Evolutionary conservation across 2,888 invertebrate genomes (phyloP).

Genomic region (Steinernema scapterisci): DNA sequence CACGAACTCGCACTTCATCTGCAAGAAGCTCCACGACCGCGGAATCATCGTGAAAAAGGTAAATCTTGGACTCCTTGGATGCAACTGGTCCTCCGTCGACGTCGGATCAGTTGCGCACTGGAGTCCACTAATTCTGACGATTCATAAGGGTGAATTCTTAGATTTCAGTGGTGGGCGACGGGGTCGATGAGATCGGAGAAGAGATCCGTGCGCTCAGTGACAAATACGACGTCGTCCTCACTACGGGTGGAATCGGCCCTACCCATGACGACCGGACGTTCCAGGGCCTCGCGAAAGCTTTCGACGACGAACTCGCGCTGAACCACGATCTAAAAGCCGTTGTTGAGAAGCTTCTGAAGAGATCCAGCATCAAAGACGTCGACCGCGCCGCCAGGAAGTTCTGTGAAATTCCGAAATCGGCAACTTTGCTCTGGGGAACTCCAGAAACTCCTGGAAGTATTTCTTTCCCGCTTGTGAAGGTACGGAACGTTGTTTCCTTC

Average conservation of each 20-base stretch:
- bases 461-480: slow-evolving; percentile 71
- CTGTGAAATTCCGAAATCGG: slow-evolving; percentile 69
- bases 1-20: slow-evolving; percentile 76
- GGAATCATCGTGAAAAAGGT: slow-evolving; percentile 75
- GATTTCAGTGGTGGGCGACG: slow-evolving; percentile 77
- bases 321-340: slow-evolving; percentile 69
- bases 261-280: slow-evolving; percentile 81
- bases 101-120: no score
- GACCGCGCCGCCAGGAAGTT: slow-evolving; percentile 65
- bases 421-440: slow-evolving; percentile 71
- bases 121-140: neutral
- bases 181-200: slow-evolving; percentile 74
- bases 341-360: slow-evolving; percentile 67
- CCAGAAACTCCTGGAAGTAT: slow-evolving; percentile 68
- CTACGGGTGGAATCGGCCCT: slow-evolving; percentile 80
- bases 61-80: slow-evolving; percentile 20
- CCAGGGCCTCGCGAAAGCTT: slow-evolving; percentile 72
- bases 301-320: slow-evolving; percentile 68
- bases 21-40: slow-evolving; percentile 73
- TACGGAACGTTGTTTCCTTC: slow-evolving; percentile 76
- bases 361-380: slow-evolving; percentile 66
- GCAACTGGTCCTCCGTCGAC: neutral
- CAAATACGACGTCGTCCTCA: slow-evolving; percentile 75
- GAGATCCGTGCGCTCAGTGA: slow-evolving; percentile 73
- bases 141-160: slow-evolving; percentile 49